Evolutionary conservation across 2,888 invertebrate genomes (phyloP), one percentile per base, ranked within the genome.

Genomic region (Apodemia zela): DNA sequence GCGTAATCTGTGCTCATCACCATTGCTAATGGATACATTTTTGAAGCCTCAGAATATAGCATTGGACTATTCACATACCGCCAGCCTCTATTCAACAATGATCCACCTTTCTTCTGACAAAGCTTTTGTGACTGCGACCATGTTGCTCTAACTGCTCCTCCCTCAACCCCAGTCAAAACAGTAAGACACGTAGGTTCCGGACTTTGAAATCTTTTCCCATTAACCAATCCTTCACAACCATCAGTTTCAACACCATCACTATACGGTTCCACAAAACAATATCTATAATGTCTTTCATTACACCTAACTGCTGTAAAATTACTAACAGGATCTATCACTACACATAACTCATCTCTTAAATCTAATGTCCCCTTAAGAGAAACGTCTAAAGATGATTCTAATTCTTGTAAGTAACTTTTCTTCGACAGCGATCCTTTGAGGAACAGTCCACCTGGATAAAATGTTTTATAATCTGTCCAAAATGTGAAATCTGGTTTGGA

Each of bases 381-480:
- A 2, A 89, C 80, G 25, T 83, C 78, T 65, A 75, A 80, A 0
- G 80, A 75, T 0, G 74, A 71, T 25, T 73, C 64, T 10, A 89
- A 65, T 29, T 57, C 57, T 15, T 29, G 29, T 15, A 57, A n/a
- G 6, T 29, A 57, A n/a, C 29, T 57, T 7, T n/a, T 57, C 8
- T 7, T n/a, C 1, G 29, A 57, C 15, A 57, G 29, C 2, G 88
- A 84, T 80, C 82, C 83, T 66, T 90, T 89, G 4, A 89, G 74
- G 67, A 86, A 90, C 2, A 86, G 84, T 2, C 92, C 92, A 3
- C 89, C 88, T 6, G 84, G 80, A 66, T 92, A 90, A 21, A 82
- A 63, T 1, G 85, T 78, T 66, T 79, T 87, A 70, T 85, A 91
- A 62, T 92, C 90, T 0, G 87, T 82, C 92, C 92, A 92, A 70